These are phyloP conservation scores for Ginglymostoma cirratum DNA, from an alignment of 2,113 vertebrate genomes.

Conservation along the genomic window DNA sequence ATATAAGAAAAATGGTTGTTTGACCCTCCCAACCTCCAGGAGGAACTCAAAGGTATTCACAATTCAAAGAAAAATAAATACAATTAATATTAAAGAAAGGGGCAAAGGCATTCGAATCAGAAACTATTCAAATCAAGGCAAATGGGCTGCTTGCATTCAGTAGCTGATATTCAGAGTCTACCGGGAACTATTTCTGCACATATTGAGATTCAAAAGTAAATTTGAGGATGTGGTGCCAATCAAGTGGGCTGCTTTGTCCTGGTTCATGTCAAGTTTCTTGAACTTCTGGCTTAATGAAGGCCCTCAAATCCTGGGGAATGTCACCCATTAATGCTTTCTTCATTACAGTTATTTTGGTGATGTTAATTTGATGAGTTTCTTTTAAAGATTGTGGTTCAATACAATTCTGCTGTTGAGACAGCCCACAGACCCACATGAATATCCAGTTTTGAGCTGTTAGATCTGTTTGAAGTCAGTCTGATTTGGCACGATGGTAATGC, in stretches of 20 bases:
- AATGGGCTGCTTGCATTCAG: background rate
- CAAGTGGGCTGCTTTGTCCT: too few relatives aligned
- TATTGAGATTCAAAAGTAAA: background rate
- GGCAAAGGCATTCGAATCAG: background rate
- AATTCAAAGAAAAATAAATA: background rate
- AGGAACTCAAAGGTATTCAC: background rate
- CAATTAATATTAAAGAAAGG: background rate
- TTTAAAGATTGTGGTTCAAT: too few relatives aligned
- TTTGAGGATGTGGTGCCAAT: background rate
- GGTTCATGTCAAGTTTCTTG: too few relatives aligned
- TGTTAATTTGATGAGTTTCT: too few relatives aligned
- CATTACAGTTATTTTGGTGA: too few relatives aligned
- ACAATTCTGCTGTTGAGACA: too few relatives aligned
- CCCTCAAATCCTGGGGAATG: too few relatives aligned
- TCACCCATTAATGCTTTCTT: too few relatives aligned
- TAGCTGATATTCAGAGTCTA: background rate
- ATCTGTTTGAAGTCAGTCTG: too few relatives aligned
- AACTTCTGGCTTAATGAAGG: too few relatives aligned
- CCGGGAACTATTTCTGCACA: background rate
- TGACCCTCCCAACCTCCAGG: background rate
- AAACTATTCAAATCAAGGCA: background rate
- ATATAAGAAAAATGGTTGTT: background rate
- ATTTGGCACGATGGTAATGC: background rate
- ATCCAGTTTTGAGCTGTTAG: too few relatives aligned
- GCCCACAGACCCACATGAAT: too few relatives aligned